Percentiles rank a stretch among this genome's conserved stretches.
Evolutionary conservation across 1,140 invertebrate species (phyloP).

Genomic region (Atta texana): DNA sequence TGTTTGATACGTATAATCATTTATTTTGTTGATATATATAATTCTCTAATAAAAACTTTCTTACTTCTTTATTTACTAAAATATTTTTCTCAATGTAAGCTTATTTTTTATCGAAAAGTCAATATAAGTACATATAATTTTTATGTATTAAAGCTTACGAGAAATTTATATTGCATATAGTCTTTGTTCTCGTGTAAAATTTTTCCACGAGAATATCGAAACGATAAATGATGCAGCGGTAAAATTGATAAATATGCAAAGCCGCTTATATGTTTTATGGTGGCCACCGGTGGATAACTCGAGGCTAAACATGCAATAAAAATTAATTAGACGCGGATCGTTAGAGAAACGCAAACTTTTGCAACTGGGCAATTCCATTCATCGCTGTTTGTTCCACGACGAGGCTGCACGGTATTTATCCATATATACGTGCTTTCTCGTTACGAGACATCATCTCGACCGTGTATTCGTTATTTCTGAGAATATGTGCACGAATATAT

Average conservation of each 20-base stretch:
- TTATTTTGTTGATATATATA: too few species aligned
- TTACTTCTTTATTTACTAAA: too few species aligned
- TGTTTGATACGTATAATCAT: too few species aligned
- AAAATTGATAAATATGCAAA: constrained; percentile 44
- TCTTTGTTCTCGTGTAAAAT: not conserved
- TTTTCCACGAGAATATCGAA: not conserved
- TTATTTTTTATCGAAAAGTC: too few species aligned
- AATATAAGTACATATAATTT: not conserved
- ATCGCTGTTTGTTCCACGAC: not conserved
- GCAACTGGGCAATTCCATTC: not conserved
- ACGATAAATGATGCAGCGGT: not conserved
- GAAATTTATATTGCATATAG: not conserved
- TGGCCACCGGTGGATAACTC: not conserved
- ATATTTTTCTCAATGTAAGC: too few species aligned
- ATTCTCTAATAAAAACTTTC: too few species aligned
- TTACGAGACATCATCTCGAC: constrained; percentile 27
- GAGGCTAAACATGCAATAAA: constrained; percentile 22
- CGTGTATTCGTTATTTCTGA: constrained; percentile 39
- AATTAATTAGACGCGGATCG: constrained; percentile 41
- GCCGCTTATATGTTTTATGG: not conserved
- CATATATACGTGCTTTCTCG: not conserved
- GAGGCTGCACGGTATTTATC: not conserved
- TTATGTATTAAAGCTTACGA: too few species aligned
- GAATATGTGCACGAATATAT: not conserved
- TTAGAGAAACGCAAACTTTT: constrained; percentile 26